These are phyloP conservation scores for Xiphorhynchus elegans DNA, from an alignment of 2,113 vertebrate species.

Conservation along the genomic window DNA sequence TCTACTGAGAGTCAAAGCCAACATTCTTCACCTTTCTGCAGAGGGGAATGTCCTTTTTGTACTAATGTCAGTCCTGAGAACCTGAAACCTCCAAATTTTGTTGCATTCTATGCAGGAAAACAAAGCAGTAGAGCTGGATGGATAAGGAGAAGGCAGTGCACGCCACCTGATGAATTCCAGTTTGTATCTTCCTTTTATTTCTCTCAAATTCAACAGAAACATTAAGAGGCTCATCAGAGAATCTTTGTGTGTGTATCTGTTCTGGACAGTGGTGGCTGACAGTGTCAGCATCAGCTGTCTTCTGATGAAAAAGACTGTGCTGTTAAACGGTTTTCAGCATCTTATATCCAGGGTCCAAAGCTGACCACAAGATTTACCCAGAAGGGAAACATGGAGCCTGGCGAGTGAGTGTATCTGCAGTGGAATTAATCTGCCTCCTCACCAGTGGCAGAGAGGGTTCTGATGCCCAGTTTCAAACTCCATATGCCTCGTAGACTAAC, in stretches of 20 bases:
- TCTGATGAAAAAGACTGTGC: neutral
- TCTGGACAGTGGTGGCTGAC: neutral
- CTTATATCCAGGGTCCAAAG: neutral
- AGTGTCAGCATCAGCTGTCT: neutral
- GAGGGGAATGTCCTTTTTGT: neutral
- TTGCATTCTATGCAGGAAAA: neutral
- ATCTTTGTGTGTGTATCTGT: neutral
- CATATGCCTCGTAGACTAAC: neutral
- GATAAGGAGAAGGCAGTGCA: rapidly evolving
- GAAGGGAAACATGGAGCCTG: neutral
- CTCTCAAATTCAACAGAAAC: neutral
- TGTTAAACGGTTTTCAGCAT: neutral
- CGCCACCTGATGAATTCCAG: neutral
- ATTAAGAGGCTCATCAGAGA: neutral
- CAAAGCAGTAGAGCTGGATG: neutral
- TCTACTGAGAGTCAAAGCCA: neutral
- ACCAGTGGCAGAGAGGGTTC: neutral
- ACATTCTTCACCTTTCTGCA: neutral
- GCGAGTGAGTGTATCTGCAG: neutral
- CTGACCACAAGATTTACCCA: neutral
- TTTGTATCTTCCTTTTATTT: neutral
- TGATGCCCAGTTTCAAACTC: neutral
- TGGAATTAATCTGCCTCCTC: neutral
- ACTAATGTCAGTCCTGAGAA: neutral
- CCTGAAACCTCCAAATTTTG: neutral